Evolutionary conservation across 2,113 vertebrate genomes (phyloP), one percentile per base, ranked within the genome.

Genomic region (Columba livia): DNA sequence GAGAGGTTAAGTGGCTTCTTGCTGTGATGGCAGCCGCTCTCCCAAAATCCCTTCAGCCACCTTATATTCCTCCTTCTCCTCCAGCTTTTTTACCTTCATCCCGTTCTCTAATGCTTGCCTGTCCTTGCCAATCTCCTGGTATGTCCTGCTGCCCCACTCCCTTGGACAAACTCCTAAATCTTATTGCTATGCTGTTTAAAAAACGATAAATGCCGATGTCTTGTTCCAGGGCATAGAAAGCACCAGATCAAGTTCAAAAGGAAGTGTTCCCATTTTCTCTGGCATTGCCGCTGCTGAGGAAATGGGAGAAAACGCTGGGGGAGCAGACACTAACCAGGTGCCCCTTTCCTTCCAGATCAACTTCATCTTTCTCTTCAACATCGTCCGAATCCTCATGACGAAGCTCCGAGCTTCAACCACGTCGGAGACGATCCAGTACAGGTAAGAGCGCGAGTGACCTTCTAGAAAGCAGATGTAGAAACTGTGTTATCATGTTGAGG

Each of bases 361-460:
- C 83, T 99, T 99, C 91, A 99, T 99, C 89, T 99, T 99, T 98
- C 98, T 99, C 42, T 99, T 99, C 98, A 99, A 99, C 97, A 99
- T 99, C 1, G 99, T 99, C 88, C 98, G 99, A 70, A 99, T 99
- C 95, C 98, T 99, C 65, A 99, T 99, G 99, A 99, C 99, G 2
- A 99, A 99, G 91, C 98, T 99, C 54, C 98, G 99, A 89, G 99
- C 99, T 12, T 99, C 99, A 10, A 99, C 99, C 75, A 99, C 99
- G 0, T 99, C 99, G 0, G 99, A 99, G 97, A 99, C 99, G 0
- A 99, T 99, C 86, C 99, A 99, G 92, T 98, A 98, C 98, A 98
- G 98, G 98, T 98, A 95, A 79, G 69, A 61, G 42, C 2, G 0
- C 3, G 42, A 12, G 21, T 0, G 0, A 26, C 25, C 44, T 62